Conservation (phyloP, 2,888 invertebrate species). For the Leptinotarsa peninsularis region DNA sequence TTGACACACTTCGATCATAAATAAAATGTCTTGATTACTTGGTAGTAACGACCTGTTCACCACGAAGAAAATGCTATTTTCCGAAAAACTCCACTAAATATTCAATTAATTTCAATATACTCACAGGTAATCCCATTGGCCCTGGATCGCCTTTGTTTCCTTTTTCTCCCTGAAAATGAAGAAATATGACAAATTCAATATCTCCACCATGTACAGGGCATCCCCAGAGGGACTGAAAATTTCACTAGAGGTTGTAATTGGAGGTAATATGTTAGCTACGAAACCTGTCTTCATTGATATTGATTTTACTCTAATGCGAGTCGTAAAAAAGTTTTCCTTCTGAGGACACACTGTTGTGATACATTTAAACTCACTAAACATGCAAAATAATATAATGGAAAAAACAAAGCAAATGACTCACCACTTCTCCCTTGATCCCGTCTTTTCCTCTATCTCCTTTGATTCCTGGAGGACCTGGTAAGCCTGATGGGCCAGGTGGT, state of each 20-base stretch:
- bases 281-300: background rate
- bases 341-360: slow-evolving; percentile 25
- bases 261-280: background rate
- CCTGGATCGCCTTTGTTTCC: slow-evolving; percentile 88
- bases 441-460: slow-evolving; percentile 88
- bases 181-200: background rate
- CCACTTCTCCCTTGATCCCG: slow-evolving; percentile 85
- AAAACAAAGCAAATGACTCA: slow-evolving; percentile 65
- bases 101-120: slow-evolving; percentile 61
- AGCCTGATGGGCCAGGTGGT: slow-evolving; percentile 76
- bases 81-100: background rate
- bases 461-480: slow-evolving; percentile 87
- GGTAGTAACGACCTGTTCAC: too few relatives aligned
- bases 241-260: background rate
- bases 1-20: too few relatives aligned
- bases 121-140: slow-evolving; percentile 96
- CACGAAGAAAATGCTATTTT: background rate
- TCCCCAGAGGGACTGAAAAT: slow-evolving; percentile 25
- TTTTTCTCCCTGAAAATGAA: slow-evolving; percentile 76
- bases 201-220: slow-evolving; percentile 18
- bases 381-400: background rate
- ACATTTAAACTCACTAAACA: slow-evolving; percentile 6
- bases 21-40: too few relatives aligned
- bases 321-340: slow-evolving; percentile 28
- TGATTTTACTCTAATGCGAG: background rate